Evolutionary conservation across 2,888 invertebrate genomes (phyloP), one percentile per base, ranked within the genome.

Genomic region (Drosophila kanekoi): DNA sequence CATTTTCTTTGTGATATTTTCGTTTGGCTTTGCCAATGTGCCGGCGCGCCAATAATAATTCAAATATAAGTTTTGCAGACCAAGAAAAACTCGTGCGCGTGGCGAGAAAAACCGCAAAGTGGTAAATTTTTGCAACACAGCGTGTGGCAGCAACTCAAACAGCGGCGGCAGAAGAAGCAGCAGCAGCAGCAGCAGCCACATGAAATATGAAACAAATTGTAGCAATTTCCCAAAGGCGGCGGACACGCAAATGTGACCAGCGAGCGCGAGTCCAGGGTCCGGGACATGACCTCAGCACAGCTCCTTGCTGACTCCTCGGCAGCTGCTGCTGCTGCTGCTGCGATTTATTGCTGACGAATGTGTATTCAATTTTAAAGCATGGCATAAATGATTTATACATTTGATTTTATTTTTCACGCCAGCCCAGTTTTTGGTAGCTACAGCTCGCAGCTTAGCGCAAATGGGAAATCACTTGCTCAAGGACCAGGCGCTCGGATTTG

Each of bases 321-420:
- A 53, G 32, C 51, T 60, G 32, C 35, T 37, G 48, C 38, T 58
- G 18, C 49, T 54, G n/a, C 35, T 37, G 32, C 48, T 45, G 77
- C 74, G 67, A 86, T 86, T 89, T 86, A 89, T 89, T 81, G 89
- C 89, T 86, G 85, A 85, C 83, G 87, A 87, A 89, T 89, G 81
- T 79, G 75, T 86, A 81, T 89, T 87, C 89, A 85, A 89, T 89
- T 85, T 84, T 81, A 79, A 85, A 79, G 81, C 66, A 73, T 72
- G 60, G 63, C 72, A 84, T 64, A 81, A 75, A 87, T 89, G 89
- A 89, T 88, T 88, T 88, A 89, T 87, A 81, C 77, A 82, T 89
- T 86, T 87, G 85, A 82, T 85, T 86, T 88, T 82, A 78, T 81
- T 76, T 79, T 80, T 79, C 61, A 63, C 62, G 69, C 74, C 66